Evolutionary conservation across 2,888 invertebrate species (phyloP).

Genomic region (Pinctada fucata): DNA sequence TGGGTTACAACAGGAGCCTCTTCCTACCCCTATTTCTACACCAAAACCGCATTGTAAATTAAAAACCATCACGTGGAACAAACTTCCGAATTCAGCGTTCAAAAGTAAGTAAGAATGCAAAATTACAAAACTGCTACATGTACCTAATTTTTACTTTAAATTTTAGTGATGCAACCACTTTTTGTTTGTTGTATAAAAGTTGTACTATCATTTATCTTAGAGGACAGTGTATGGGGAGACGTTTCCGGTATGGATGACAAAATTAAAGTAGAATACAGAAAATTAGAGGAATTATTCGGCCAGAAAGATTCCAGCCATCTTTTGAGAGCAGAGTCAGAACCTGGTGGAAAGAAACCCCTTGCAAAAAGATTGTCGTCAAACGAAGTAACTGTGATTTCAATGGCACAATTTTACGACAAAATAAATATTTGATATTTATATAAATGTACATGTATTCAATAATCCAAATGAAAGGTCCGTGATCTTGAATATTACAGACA

Average conservation of each 20-base stretch:
- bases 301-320: conserved; percentile 78
- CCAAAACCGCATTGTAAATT: conserved; percentile 95
- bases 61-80: conserved; percentile 99
- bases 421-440: too few relatives aligned
- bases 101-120: conserved; percentile 55
- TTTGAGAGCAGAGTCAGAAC: conserved; percentile 23
- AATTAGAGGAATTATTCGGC: conserved; percentile 79
- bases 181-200: too few relatives aligned
- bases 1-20: conserved; percentile 23
- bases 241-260: conserved; percentile 85
- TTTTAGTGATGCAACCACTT: too few relatives aligned
- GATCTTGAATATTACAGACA: too few relatives aligned
- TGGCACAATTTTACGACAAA: not conserved
- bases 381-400: conserved; percentile 79
- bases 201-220: conserved; percentile 38
- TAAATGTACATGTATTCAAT: not conserved
- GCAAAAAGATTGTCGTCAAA: conserved; percentile 81
- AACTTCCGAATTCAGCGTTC: conserved; percentile 83
- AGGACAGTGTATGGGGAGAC: conserved; percentile 76
- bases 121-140: not conserved
- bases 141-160: not conserved
- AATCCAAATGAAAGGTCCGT: too few relatives aligned
- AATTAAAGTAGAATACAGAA: conserved; percentile 79
- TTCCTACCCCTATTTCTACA: conserved; percentile 80
- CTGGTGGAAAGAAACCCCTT: conserved; percentile 41